Percentiles rank a stretch among this genome's conserved stretches.
Evolutionary conservation across 2,888 invertebrate species (phyloP).

Genomic region (Meteorus colon): DNA sequence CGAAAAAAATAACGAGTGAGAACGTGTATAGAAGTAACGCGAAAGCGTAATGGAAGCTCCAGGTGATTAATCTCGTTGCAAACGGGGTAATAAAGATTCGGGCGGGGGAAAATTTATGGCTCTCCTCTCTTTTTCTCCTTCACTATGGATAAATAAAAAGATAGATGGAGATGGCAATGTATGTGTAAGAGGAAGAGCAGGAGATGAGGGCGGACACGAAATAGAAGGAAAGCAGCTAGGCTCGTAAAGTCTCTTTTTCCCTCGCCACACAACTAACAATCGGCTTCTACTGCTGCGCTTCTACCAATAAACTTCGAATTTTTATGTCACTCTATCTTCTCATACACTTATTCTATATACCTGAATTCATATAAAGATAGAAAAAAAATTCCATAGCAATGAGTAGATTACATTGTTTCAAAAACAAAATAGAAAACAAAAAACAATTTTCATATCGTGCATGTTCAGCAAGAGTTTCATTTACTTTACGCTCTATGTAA

Average conservation of each 20-base stretch:
- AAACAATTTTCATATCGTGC: not conserved
- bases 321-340: slow-evolving; percentile 19
- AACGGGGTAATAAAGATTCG: slow-evolving; percentile 47
- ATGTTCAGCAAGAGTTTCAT: not conserved
- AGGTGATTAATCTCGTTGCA: slow-evolving; percentile 37
- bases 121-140: slow-evolving; percentile 3
- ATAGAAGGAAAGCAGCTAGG: not conserved
- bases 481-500: not conserved
- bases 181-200: slow-evolving; percentile 20
- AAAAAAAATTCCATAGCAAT: not conserved
- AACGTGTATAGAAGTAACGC: slow-evolving; percentile 4
- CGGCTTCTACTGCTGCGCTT: slow-evolving; percentile 23
- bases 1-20: not conserved
- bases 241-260: slow-evolving; percentile 10
- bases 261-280: slow-evolving; percentile 20
- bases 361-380: not conserved
- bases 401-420: not conserved
- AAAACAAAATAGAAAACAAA: not conserved
- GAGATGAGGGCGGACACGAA: slow-evolving; percentile 36
- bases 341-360: not conserved
- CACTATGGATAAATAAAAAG: slow-evolving; percentile 30
- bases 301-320: slow-evolving; percentile 31
- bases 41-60: slow-evolving; percentile 29
- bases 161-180: slow-evolving; percentile 23
- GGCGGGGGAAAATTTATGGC: slow-evolving; percentile 43